These are phyloP conservation scores for Schrankia costaestrigalis DNA, from an alignment of 2,888 invertebrate species.

Conservation along the genomic window DNA sequence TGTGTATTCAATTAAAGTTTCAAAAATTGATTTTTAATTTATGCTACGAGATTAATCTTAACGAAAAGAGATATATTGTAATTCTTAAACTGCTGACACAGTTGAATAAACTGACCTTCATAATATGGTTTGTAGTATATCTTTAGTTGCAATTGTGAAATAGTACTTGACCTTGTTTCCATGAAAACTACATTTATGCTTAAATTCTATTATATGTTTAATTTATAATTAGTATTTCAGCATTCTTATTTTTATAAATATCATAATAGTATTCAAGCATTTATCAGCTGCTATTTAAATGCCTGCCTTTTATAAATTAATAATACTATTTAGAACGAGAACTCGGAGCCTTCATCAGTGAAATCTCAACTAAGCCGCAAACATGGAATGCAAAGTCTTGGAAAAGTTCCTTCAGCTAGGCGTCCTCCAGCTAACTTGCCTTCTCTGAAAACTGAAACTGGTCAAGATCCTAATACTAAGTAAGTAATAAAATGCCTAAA, in stretches of 20 bases:
- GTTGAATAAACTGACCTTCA: conserved; percentile 40
- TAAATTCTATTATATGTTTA: too few relatives aligned
- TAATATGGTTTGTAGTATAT: conserved; percentile 19
- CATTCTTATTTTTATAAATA: too few relatives aligned
- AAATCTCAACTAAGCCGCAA: conserved; percentile 95
- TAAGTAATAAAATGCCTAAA: conserved; percentile 38
- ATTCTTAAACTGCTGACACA: too few relatives aligned
- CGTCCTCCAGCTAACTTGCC: conserved; percentile 99
- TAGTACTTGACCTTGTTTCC: conserved; percentile 30
- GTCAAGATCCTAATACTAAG: conserved; percentile 75
- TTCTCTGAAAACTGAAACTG: conserved; percentile 97
- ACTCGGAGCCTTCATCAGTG: conserved; percentile 92
- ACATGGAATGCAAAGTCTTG: conserved; percentile 99
- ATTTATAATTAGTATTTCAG: too few relatives aligned
- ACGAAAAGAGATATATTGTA: too few relatives aligned
- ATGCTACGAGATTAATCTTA: too few relatives aligned
- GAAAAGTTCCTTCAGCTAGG: conserved; percentile 98
- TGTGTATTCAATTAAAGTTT: conserved; percentile 19
- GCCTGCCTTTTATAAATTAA: conserved; percentile 1
- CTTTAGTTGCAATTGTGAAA: conserved; percentile 24
- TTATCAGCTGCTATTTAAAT: too few relatives aligned
- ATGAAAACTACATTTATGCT: too few relatives aligned
- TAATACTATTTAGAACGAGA: conserved; percentile 42
- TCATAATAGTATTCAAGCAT: too few relatives aligned
- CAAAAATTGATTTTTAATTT: too few relatives aligned